Evolutionary conservation across 2,888 invertebrate species (phyloP), one percentile per base, ranked within the genome.

Genomic region (Hirtodrosophila duncani): DNA sequence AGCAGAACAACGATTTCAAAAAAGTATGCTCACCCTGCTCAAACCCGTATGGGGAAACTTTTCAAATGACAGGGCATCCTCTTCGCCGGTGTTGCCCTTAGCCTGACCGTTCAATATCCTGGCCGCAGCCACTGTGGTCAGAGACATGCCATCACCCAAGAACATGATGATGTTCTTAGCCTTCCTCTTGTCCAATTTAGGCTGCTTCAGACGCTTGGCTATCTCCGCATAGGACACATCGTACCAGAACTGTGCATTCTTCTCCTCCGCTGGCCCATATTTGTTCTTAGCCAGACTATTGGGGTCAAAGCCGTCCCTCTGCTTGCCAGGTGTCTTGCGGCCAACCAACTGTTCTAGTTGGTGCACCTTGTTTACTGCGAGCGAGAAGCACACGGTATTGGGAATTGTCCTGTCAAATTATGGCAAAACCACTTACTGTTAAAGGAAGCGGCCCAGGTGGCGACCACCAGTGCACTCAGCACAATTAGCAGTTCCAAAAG

Each of bases 91-190:
- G 2, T 67, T 69, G 1, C 86, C 86, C 6, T 83, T 81, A 5
- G 88, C 88, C 81, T 92, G 92, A 0, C 92, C 92, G 46, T 89
- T 88, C 66, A 89, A 88, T 14, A 91, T 89, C 60, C 92, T 87
- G 3, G 91, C 89, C 2, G 91, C 92, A 8, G 91, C 88, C 42
- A 92, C 84, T 1, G 93, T 93, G 7, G 91, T 87, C 38, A 92
- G 83, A 2, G 92, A 91, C 92, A 93, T 92, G 29, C 93, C 93
- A 81, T 93, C 93, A 1, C 84, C 84, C 20, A 84, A 26, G 30
- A 83, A 83, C 14, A 83, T 27, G 1, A 83, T 83, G 0, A 83
- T 3, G 41, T 83, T 83, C 41, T 82, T 84, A 1, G 83, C 84
- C 20, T 36, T 39, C 21, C 41, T 52, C 0, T 18, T 10, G 16